Base-by-base conservation (phyloP, 2,888 invertebrate genomes). In the Prenolepis imparis region DNA sequence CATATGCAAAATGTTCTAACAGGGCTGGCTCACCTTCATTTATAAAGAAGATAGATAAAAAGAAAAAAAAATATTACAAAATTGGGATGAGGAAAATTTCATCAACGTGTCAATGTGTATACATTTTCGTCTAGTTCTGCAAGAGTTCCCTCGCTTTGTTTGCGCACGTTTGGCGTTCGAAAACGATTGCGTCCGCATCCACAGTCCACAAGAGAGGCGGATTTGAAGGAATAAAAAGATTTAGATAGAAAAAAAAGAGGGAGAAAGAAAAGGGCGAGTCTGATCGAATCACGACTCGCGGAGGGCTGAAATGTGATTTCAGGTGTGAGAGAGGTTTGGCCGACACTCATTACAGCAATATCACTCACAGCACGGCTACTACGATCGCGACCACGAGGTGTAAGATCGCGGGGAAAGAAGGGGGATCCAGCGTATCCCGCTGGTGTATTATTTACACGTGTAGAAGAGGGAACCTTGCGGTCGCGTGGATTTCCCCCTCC, bases 401-500 rank as follows among this genome's bases (percentile, higher is more conserved):
- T 77, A 68, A 74, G 70, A 59, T 67, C 59, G 75, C 81, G 82
- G 68, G 66, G 77, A 52, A 84, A 75, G 83, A 84, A 78, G 81
- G 74, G 12, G 24, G 57, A 52, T 9, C 63, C 63, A 57, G 63
- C 21, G 78, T 81, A 77, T 80, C 91, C 90, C 91, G 87, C 90
- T 86, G 90, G 90, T 92, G 90, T 92, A 89, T 92, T 93, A 93
- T 93, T 93, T 93, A 93, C 93, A 92, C 92, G 93, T 89, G 91
- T 87, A 90, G 91, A 92, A 81, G 84, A 88, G 86, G 74, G 84
- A 75, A 83, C 82, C 84, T 90, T 93, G 93, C 91, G 93, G 93
- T 93, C 88, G 86, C 73, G 82, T 80, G 73, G 81, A 57, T 82
- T 48, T 64, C 70, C 70, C 83, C 24, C 70, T 24, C 80, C 32